phyloP scores from a whole-genome alignment of 2,888 invertebrate genomes.

The Therioaphis trifolii region DNA sequence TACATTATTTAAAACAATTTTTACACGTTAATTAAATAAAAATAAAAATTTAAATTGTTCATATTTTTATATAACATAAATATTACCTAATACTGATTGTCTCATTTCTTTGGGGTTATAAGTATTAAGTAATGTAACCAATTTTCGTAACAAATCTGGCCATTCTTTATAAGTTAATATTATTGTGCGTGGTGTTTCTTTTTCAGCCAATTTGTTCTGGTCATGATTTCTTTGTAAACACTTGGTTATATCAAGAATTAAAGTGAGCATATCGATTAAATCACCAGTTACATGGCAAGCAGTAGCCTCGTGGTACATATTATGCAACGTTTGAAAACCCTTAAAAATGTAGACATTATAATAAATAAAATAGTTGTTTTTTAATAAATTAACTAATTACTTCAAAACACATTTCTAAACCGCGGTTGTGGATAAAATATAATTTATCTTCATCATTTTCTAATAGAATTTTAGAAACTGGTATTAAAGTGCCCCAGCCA shows the following conservation, averaged over 20 bases:
- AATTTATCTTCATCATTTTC: slow-evolving; percentile 90
- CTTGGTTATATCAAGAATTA: slow-evolving; percentile 79
- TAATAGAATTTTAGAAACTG: slow-evolving; percentile 87
- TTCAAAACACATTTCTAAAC: slow-evolving; percentile 83
- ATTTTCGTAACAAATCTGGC: slow-evolving; percentile 86
- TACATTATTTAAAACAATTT: too few species aligned
- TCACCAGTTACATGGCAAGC: slow-evolving; percentile 88
- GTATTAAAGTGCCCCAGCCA: slow-evolving; percentile 93
- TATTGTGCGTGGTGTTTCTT: slow-evolving; percentile 60
- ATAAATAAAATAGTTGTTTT: not conserved
- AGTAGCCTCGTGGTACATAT: slow-evolving; percentile 94
- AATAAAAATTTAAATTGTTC: too few species aligned
- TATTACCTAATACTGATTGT: slow-evolving; percentile 79
- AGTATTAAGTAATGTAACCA: slow-evolving; percentile 88
- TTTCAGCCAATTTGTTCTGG: slow-evolving; percentile 64
- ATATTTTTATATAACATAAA: too few species aligned
- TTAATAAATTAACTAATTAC: slow-evolving; percentile 69
- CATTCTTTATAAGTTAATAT: slow-evolving; percentile 81
- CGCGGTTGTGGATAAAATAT: slow-evolving; percentile 90
- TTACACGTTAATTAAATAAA: too few species aligned
- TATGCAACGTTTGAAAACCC: slow-evolving; percentile 89
- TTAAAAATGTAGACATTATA: slow-evolving; percentile 70
- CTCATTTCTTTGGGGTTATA: slow-evolving; percentile 89
- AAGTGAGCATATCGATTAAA: slow-evolving; percentile 83
- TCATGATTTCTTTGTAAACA: slow-evolving; percentile 76